Percentiles rank a stretch among this genome's conserved stretches.
phyloP scores from a whole-genome alignment of 2,888 invertebrate genomes.

The Anthrax anthrax region DNA sequence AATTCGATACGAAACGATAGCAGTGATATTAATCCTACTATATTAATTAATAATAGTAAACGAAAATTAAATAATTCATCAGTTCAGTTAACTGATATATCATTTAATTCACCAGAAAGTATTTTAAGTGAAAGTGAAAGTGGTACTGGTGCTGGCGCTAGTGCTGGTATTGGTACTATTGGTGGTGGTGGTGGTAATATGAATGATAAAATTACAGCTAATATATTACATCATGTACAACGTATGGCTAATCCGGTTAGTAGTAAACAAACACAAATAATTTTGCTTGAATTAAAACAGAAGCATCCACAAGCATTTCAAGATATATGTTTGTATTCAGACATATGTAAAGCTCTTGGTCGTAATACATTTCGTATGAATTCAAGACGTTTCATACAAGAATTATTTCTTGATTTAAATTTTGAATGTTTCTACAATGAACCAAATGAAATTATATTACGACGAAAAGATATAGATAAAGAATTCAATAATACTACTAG shows the following conservation, averaged over 20 bases:
- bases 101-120: slow-evolving; percentile 34
- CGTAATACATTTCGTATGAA: slow-evolving; percentile 67
- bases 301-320: slow-evolving; percentile 58
- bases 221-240: slow-evolving; percentile 54
- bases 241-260: slow-evolving; percentile 66
- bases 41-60: slow-evolving; percentile 10
- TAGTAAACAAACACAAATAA: slow-evolving; percentile 66
- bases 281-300: slow-evolving; percentile 60
- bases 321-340: slow-evolving; percentile 85
- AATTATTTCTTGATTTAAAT: slow-evolving; percentile 75
- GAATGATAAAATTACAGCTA: slow-evolving; percentile 28
- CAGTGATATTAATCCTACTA: slow-evolving; percentile 18
- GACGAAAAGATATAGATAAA: slow-evolving; percentile 17
- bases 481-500: slow-evolving; percentile 9
- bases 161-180: not conserved
- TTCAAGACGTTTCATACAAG: slow-evolving; percentile 79
- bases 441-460: slow-evolving; percentile 36
- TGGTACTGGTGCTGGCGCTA: not conserved
- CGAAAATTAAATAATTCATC: slow-evolving; percentile 14
- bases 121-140: slow-evolving; percentile 26
- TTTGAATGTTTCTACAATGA: slow-evolving; percentile 49
- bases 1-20: slow-evolving; percentile 13
- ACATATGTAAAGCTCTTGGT: slow-evolving; percentile 67
- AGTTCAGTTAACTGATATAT: slow-evolving; percentile 25
- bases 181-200: slow-evolving; percentile 11